Conservation (phyloP, 2,113 vertebrate genomes). For the Perognathus longimembris region DNA sequence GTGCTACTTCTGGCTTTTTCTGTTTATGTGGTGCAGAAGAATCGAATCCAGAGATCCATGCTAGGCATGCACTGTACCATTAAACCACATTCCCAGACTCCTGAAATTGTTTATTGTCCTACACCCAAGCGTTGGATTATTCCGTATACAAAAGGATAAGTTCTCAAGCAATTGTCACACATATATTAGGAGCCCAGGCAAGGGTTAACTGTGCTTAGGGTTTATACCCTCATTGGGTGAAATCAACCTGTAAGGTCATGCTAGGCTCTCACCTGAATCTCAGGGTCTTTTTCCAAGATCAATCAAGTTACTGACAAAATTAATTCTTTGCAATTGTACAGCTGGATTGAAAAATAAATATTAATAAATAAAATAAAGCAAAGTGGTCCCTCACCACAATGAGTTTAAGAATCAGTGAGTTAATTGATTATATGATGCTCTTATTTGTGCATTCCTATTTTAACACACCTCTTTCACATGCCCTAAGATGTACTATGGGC, state of each 20-base stretch:
- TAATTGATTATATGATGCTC: neutral
- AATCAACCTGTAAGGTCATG: accelerated
- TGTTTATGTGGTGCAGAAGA: too few relatives aligned
- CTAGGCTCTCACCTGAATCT: neutral
- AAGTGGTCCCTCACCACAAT: accelerated
- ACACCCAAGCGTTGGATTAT: neutral
- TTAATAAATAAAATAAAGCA: neutral
- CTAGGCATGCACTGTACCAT: too few relatives aligned
- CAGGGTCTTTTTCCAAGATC: neutral
- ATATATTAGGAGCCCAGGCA: too few relatives aligned
- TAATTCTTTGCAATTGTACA: neutral
- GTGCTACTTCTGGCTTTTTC: too few relatives aligned
- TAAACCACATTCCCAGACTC: too few relatives aligned
- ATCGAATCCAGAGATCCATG: too few relatives aligned
- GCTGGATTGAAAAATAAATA: neutral
- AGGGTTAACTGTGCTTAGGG: neutral
- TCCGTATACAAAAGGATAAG: neutral
- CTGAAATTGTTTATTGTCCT: neutral
- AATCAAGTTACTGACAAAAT: neutral
- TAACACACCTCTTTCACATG: neutral
- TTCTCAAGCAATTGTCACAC: neutral
- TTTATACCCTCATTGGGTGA: neutral
- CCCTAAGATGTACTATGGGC: neutral
- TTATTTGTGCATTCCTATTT: neutral
- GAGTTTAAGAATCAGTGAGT: neutral